A percentile compares a stretch with the other conserved stretches of the same genome.
Evolutionary conservation across 2,113 vertebrate genomes (phyloP).

Genomic region (Antigone vipio): DNA sequence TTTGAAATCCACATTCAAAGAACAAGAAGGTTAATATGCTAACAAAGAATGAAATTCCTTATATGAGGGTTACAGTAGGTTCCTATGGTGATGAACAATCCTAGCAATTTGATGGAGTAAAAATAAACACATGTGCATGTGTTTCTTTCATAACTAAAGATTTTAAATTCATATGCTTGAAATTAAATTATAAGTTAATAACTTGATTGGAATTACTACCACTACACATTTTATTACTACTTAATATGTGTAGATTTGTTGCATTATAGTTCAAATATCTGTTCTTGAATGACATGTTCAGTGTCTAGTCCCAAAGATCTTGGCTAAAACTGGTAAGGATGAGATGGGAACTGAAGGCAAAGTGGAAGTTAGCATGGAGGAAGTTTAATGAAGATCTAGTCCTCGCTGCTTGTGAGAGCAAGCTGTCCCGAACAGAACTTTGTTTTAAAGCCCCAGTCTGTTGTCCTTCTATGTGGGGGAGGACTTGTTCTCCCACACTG

Average conservation of each 20-base stretch:
- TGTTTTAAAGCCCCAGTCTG: not conserved
- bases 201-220: not conserved
- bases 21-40: not conserved
- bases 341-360: not conserved
- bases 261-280: not conserved
- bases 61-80: not conserved
- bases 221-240: not conserved
- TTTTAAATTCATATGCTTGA: not conserved
- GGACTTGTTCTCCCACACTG: not conserved
- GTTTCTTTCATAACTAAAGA: not conserved
- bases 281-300: not conserved
- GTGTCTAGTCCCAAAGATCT: not conserved
- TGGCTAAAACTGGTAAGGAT: not conserved
- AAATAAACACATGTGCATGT: not conserved
- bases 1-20: slow-evolving; percentile 12
- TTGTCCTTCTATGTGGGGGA: not conserved
- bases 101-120: not conserved
- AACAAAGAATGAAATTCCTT: not conserved
- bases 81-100: not conserved
- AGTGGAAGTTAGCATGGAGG: not conserved
- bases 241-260: not conserved
- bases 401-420: not conserved
- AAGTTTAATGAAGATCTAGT: not conserved
- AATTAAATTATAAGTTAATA: not conserved
- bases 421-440: not conserved